A percentile compares a stretch with the other conserved stretches of the same genome.
Conservation (phyloP, 2,888 invertebrate species). For the Agrotis exclamationis region DNA sequence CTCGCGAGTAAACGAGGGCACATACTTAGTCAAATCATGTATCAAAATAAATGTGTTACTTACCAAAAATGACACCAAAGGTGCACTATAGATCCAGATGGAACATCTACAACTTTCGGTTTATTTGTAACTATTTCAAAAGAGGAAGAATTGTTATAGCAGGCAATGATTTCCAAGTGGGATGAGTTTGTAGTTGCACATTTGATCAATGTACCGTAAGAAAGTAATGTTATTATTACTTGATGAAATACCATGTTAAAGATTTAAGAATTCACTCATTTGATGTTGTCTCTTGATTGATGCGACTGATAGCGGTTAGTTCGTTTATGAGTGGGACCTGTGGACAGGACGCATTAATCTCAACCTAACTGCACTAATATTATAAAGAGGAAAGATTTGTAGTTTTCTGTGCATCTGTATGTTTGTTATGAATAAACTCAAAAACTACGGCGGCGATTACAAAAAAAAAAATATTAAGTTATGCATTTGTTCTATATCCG, state of each 20-base stretch:
- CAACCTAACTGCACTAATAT: no score
- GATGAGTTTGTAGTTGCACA: constrained; percentile 13
- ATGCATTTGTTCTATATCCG: no score
- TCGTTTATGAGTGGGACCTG: no score
- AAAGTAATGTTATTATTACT: constrained; percentile 17
- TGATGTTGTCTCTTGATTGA: neutral
- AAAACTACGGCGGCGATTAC: no score
- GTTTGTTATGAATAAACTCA: no score
- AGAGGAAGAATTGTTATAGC: constrained; percentile 42
- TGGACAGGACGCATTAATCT: no score
- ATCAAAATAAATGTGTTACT: neutral
- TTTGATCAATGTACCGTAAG: constrained; percentile 2
- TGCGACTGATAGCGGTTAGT: no score
- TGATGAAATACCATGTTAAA: constrained; percentile 27
- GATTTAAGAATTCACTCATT: constrained; percentile 11
- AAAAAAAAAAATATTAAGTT: no score
- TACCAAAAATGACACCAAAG: constrained; percentile 63
- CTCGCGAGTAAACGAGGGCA: no score
- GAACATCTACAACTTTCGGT: constrained; percentile 51
- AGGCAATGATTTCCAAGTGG: constrained; percentile 43
- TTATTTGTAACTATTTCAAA: constrained; percentile 17
- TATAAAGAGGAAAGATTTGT: no score
- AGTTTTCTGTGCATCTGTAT: no score
- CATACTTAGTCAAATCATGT: neutral
- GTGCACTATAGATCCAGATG: constrained; percentile 50